Conservation (phyloP, 2,113 vertebrate species). For the Leiothrix lutea region DNA sequence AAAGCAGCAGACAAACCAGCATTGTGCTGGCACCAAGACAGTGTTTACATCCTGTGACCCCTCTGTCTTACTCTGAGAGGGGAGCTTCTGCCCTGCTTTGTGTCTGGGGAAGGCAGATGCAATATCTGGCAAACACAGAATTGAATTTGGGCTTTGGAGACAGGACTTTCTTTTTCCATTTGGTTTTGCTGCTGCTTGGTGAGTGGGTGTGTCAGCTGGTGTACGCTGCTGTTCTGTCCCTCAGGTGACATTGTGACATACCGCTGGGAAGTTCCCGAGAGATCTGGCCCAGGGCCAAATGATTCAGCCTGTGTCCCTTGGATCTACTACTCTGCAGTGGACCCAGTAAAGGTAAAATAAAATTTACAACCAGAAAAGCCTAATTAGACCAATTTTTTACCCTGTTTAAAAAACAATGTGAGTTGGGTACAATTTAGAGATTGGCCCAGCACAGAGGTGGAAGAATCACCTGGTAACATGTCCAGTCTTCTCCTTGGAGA, state of each 20-base stretch:
- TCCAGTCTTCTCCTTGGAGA: background rate
- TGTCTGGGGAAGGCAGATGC: background rate
- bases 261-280: conserved; percentile 73
- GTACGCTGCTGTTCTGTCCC: background rate
- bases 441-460: background rate
- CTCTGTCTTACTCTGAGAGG: background rate
- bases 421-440: background rate
- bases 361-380: background rate
- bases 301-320: conserved; percentile 77
- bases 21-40: background rate
- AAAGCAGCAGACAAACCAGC: background rate
- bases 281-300: conserved; percentile 75
- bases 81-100: background rate
- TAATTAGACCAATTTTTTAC: background rate
- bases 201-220: background rate
- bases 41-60: background rate
- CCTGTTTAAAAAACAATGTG: background rate
- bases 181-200: background rate
- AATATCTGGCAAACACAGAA: background rate
- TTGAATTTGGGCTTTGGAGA: background rate
- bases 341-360: conserved; percentile 75
- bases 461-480: background rate
- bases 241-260: conserved; percentile 75
- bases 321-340: conserved; percentile 77
- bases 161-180: background rate